Conservation (phyloP, 1,140 invertebrate species). For the Euura saliciscinereae region DNA sequence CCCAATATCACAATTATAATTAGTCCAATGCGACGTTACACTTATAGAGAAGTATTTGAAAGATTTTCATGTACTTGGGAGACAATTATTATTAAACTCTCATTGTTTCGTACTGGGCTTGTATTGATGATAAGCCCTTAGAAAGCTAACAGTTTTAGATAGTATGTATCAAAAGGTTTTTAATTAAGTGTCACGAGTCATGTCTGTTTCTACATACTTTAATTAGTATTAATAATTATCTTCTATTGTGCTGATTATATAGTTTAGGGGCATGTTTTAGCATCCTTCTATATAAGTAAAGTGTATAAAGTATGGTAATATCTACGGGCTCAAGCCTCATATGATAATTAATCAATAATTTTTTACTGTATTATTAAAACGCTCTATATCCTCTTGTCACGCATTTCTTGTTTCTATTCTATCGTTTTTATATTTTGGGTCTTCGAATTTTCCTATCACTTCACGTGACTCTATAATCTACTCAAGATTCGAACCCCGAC, state of each 20-base stretch:
- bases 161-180: constrained; percentile 6
- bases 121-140: neutral
- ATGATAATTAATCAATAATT: neutral
- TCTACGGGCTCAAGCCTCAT: neutral
- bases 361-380: neutral
- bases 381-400: neutral
- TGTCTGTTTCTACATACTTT: neutral
- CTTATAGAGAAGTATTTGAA: neutral
- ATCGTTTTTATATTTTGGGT: neutral
- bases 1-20: neutral
- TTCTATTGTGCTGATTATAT: neutral
- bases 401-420: neutral
- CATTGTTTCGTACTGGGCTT: neutral
- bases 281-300: constrained; percentile 1
- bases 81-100: neutral
- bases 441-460: neutral
- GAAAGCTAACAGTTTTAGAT: constrained; percentile 4
- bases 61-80: too few species aligned
- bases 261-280: neutral
- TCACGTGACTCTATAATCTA: neutral
- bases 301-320: neutral
- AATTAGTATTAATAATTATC: neutral
- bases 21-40: neutral
- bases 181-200: neutral
- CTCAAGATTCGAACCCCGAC: neutral